phyloP scores from a whole-genome alignment of 2,113 vertebrate genomes.

The Turnix velox region DNA sequence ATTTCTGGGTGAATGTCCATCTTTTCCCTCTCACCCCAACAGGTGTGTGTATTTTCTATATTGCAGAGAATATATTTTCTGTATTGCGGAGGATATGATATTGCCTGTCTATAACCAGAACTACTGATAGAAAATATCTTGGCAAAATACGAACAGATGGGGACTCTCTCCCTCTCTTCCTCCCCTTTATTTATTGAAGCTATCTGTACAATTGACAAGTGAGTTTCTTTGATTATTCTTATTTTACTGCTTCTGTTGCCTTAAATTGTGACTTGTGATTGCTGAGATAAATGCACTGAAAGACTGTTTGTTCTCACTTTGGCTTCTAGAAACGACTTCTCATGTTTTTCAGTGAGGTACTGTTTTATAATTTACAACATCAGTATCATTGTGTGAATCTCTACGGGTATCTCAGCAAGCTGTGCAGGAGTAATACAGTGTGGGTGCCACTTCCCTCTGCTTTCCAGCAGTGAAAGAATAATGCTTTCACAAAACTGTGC shows the following conservation, averaged over 20 bases:
- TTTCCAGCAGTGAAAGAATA: neutral
- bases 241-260: neutral
- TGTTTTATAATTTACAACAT: slow-evolving; percentile 4
- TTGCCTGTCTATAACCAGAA: neutral
- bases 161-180: too few relatives aligned
- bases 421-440: neutral
- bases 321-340: slow-evolving; percentile 1
- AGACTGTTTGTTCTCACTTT: neutral
- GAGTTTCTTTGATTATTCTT: neutral
- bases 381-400: neutral
- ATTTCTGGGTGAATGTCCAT: slow-evolving; percentile 19
- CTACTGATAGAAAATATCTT: neutral
- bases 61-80: neutral
- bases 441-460: neutral
- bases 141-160: neutral
- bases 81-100: neutral
- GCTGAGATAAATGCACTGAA: neutral
- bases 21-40: neutral
- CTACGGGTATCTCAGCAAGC: neutral
- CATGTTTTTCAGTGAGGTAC: neutral
- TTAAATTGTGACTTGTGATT: neutral
- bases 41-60: neutral
- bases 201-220: neutral
- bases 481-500: neutral
- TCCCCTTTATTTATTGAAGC: neutral